A percentile compares a stretch with the other conserved stretches of the same genome.
phyloP scores from a whole-genome alignment of 2,113 vertebrate genomes.

The Corythornis cristatus region DNA sequence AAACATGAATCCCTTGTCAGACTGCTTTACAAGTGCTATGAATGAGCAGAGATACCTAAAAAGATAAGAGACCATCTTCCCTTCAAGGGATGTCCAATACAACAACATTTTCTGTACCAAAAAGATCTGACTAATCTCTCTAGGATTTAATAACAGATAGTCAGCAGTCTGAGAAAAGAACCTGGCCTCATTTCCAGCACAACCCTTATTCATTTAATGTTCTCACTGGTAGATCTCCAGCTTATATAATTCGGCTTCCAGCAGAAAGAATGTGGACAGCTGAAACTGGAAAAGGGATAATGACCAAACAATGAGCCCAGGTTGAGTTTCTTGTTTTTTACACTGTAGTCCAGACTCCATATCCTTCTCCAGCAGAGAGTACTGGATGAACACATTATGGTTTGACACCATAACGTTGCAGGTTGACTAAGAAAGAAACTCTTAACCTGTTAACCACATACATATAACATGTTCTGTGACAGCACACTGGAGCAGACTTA shows the following conservation, averaged over 20 bases:
- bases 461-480: background rate
- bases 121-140: constrained; percentile 30
- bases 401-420: background rate
- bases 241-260: background rate
- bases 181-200: constrained; percentile 22
- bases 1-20: background rate
- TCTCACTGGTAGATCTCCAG: constrained; percentile 1
- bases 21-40: background rate
- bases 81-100: background rate
- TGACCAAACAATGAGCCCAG: rapidly evolving
- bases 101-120: background rate
- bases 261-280: background rate
- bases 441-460: background rate
- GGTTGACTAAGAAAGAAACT: background rate
- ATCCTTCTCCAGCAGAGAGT: background rate
- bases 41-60: constrained; percentile 31
- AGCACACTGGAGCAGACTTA: background rate
- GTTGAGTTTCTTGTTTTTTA: background rate
- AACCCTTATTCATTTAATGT: background rate
- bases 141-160: constrained; percentile 28
- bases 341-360: background rate
- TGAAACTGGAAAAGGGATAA: background rate
- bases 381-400: background rate
- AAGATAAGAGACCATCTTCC: constrained; percentile 45
- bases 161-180: constrained; percentile 32